Evolutionary conservation across 2,113 vertebrate species (phyloP).

Genomic region (Passer montanus): DNA sequence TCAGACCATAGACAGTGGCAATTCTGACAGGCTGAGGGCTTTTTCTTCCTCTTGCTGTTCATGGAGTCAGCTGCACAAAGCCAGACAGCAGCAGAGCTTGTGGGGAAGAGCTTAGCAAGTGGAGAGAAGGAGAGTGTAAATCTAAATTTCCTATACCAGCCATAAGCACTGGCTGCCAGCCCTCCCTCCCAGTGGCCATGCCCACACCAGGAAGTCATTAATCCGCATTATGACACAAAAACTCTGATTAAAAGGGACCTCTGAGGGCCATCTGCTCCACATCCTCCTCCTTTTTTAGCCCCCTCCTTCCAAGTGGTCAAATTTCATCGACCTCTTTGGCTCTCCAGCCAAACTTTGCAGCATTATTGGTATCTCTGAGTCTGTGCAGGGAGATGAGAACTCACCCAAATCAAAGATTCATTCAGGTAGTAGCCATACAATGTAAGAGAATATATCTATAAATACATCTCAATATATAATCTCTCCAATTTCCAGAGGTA

Average conservation of each 20-base stretch:
- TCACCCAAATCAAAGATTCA: not conserved
- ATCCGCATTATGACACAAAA: not conserved
- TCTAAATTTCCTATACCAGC: accelerated
- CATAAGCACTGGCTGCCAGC: not conserved
- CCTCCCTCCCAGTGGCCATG: not conserved
- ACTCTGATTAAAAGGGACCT: not conserved
- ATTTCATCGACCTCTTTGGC: not conserved
- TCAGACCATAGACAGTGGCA: not conserved
- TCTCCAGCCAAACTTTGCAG: not conserved
- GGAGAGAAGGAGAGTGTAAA: not conserved
- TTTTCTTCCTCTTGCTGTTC: not conserved
- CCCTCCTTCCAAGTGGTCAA: not conserved
- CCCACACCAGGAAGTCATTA: not conserved
- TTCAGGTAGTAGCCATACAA: not conserved
- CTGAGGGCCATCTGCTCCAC: not conserved
- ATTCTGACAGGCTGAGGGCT: not conserved
- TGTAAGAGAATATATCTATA: not conserved
- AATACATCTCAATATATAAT: not conserved
- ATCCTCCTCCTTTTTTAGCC: not conserved
- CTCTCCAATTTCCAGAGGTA: not conserved
- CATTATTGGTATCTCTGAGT: accelerated
- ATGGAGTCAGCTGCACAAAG: not conserved
- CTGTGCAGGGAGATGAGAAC: not conserved
- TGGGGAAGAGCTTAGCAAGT: not conserved
- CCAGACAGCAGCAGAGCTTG: not conserved